These are phyloP conservation scores for Drosophila parabipectinata DNA, from an alignment of 1,140 invertebrate genomes.

Conservation along the genomic window DNA sequence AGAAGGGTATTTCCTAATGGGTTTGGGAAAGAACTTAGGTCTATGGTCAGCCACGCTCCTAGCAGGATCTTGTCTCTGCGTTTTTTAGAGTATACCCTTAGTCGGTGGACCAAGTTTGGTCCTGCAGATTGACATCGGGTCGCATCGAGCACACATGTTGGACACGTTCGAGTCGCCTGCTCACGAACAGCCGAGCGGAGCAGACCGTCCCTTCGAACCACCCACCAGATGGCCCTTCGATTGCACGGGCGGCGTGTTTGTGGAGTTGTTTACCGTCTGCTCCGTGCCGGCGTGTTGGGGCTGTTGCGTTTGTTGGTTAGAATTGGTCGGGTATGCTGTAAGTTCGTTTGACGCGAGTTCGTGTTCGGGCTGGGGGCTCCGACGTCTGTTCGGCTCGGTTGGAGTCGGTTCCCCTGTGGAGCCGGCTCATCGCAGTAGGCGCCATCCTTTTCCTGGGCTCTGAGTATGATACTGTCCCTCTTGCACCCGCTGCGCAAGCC, in stretches of 20 bases:
- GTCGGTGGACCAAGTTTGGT: conserved; percentile 1
- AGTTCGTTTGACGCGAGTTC: background rate
- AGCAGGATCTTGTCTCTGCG: conserved; percentile 17
- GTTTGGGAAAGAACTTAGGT: background rate
- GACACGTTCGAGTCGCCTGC: conserved; percentile 48
- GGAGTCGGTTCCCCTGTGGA: background rate
- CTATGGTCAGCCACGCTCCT: conserved; percentile 5
- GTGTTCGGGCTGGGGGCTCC: background rate
- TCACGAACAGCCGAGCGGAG: conserved; percentile 27
- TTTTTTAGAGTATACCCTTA: conserved; percentile 42
- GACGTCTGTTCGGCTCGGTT: background rate
- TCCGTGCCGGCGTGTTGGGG: conserved; percentile 59
- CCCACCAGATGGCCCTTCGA: conserved; percentile 7
- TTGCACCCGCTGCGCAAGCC: conserved; percentile 1
- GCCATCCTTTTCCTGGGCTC: background rate
- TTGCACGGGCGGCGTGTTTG: conserved; percentile 41
- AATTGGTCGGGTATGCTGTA: conserved; percentile 1
- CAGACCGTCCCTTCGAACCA: conserved; percentile 11
- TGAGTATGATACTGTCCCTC: background rate
- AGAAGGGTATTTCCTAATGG: too few species aligned
- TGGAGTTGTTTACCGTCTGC: conserved; percentile 66
- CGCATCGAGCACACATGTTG: conserved; percentile 59
- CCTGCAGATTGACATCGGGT: conserved; percentile 47
- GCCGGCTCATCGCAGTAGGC: background rate
- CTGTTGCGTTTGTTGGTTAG: conserved; percentile 55